Base-by-base conservation (phyloP, 1,140 invertebrate genomes). In the Drosophila busckii region DNA sequence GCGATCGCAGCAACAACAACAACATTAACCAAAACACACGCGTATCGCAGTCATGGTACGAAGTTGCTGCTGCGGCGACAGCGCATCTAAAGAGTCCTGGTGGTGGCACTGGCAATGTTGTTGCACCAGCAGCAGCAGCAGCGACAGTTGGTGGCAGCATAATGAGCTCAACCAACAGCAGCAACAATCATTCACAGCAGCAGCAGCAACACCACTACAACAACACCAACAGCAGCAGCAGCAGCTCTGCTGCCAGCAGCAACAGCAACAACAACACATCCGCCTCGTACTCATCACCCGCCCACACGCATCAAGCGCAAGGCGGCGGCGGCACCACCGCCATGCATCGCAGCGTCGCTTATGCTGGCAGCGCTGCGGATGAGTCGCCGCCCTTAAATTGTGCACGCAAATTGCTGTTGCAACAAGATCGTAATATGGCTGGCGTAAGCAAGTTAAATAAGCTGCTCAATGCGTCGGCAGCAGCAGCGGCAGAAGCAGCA, bases 361-460 rank as follows among this genome's bases (percentile, higher is more conserved):
- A 89, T 75, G 88, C 89, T 44, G 87, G 88, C 67, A 89, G 88
- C 54, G 88, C 88, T 45, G 87, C 88, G 50, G 88, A 88, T 60
- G 89, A 89, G 34, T 88, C 87, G 26, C 85, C 87, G 31, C 84
- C 88, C n/a, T n/a, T n/a, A n/a, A 32, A 84, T 84, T 15, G 82
- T 9, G 85, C 84, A 44, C 73, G 73, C 34, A 78, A 78, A 88
- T 88, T 52, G 85, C 88, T 58, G 84, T 87, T 56, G 85, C 88
- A 59, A 88, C 68, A 63, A 20, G 42, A 56, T 20, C 41, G 45
- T 22, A 60, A 31, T 8, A 38, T 34, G n/a, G 50, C 31, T 42
- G 50, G 49, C 34, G 64, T 80, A 87, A 89, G 86, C 78, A 89
- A 70, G 88, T 87, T 85, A 86, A 88, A 84, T 83, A 88, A 63